Conservation (phyloP, 2,888 invertebrate species). For the Schizaphis graminum region DNA sequence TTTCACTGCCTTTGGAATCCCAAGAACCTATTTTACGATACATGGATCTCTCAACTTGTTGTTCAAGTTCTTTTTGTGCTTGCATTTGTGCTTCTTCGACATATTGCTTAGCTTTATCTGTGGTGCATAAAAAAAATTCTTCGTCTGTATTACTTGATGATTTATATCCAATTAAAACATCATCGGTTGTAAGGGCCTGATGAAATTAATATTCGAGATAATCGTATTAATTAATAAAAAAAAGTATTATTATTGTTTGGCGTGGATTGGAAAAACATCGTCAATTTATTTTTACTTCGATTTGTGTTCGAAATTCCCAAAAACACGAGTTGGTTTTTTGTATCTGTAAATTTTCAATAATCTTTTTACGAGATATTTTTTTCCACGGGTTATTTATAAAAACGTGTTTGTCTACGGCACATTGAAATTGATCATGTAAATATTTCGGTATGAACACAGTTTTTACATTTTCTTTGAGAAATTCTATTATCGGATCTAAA, state of each 20-base stretch:
- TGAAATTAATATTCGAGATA: background rate
- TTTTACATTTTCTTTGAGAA: background rate
- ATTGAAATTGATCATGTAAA: conserved; percentile 65
- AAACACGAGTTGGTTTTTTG: conserved; percentile 67
- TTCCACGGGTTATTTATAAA: conserved; percentile 68
- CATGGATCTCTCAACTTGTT: conserved; percentile 49
- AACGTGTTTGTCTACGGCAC: conserved; percentile 66
- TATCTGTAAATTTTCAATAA: conserved; percentile 66
- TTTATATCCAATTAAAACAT: conserved; percentile 68
- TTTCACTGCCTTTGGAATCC: conserved; percentile 67
- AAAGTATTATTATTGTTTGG: background rate
- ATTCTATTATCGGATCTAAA: background rate
- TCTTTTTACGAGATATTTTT: conserved; percentile 64
- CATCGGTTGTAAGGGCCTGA: conserved; percentile 22
- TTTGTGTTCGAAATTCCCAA: conserved; percentile 48
- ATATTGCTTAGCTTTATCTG: conserved; percentile 66
- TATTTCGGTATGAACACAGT: conserved; percentile 51
- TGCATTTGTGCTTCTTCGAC: conserved; percentile 65
- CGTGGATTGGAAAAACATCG: background rate
- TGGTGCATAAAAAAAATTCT: conserved; percentile 67
- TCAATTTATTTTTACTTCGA: conserved; percentile 47
- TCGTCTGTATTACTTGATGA: conserved; percentile 66
- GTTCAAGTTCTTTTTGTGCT: conserved; percentile 49
- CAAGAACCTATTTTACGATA: conserved; percentile 60
- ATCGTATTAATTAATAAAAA: background rate